Evolutionary conservation across 2,797 vertebrate genomes (phyloP).

Genomic region (Anguilla obscura): DNA sequence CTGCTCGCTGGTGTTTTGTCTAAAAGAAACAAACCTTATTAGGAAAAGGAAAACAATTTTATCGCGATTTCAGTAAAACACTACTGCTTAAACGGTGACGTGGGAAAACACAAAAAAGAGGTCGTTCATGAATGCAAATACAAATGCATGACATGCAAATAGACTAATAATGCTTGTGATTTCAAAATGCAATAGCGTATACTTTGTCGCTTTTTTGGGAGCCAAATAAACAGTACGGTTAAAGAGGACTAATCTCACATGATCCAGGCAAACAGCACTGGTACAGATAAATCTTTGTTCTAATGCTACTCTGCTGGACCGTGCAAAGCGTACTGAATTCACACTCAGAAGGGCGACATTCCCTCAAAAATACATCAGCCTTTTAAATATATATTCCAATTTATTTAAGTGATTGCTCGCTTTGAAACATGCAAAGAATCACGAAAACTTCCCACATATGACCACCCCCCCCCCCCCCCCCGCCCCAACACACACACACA

Average conservation of each 20-base stretch:
- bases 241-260: slow-evolving; percentile 68
- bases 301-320: slow-evolving; percentile 64
- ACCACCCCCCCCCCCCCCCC: background rate
- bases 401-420: background rate
- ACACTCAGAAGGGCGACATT: slow-evolving; percentile 52
- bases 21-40: slow-evolving; percentile 67
- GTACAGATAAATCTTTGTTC: slow-evolving; percentile 81
- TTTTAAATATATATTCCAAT: background rate
- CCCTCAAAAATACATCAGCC: background rate
- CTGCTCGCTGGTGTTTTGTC: slow-evolving; percentile 96
- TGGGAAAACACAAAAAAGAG: background rate
- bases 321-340: slow-evolving; percentile 77
- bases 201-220: slow-evolving; percentile 35
- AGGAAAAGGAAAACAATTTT: background rate
- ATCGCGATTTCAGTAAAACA: slow-evolving; percentile 18
- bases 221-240: slow-evolving; percentile 52
- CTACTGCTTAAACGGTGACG: background rate
- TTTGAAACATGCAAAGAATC: background rate
- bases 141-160: background rate
- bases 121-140: background rate
- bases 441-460: background rate
- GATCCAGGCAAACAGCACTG: slow-evolving; percentile 68
- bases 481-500: background rate
- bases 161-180: background rate
- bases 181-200: background rate